Evolutionary conservation across 2,797 vertebrate genomes (phyloP).

Genomic region (Molossus molossus): DNA sequence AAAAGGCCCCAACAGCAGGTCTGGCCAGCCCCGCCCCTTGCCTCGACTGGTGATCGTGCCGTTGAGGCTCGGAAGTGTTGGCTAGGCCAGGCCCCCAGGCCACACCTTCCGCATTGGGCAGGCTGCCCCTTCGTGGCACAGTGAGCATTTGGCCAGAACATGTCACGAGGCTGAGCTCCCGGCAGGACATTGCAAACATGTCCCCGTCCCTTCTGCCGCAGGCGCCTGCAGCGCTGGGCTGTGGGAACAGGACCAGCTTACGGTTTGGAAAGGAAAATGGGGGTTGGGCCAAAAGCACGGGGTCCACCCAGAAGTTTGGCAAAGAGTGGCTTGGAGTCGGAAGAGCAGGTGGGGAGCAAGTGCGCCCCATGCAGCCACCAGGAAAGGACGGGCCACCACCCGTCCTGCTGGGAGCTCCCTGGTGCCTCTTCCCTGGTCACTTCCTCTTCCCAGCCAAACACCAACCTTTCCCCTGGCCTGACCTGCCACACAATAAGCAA

Average conservation of each 20-base stretch:
- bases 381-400: background rate
- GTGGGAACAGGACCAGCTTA: background rate
- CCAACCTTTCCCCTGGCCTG: background rate
- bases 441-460: background rate
- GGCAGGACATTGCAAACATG: rapidly evolving
- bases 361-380: background rate
- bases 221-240: background rate
- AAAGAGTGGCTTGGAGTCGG: background rate
- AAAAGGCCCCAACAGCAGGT: background rate
- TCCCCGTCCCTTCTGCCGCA: rapidly evolving
- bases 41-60: rapidly evolving
- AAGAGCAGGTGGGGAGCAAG: background rate
- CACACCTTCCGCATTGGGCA: background rate
- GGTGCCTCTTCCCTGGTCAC: background rate
- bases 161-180: background rate
- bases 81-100: rapidly evolving
- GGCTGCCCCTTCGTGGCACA: background rate
- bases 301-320: constrained; percentile 38
- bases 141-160: background rate
- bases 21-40: background rate
- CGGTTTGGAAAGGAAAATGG: background rate
- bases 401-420: background rate
- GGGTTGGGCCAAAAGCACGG: background rate
- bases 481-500: background rate
- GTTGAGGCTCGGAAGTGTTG: background rate